Evolutionary conservation across 2,113 vertebrate species (phyloP).

Genomic region (Bathybates hornii): DNA sequence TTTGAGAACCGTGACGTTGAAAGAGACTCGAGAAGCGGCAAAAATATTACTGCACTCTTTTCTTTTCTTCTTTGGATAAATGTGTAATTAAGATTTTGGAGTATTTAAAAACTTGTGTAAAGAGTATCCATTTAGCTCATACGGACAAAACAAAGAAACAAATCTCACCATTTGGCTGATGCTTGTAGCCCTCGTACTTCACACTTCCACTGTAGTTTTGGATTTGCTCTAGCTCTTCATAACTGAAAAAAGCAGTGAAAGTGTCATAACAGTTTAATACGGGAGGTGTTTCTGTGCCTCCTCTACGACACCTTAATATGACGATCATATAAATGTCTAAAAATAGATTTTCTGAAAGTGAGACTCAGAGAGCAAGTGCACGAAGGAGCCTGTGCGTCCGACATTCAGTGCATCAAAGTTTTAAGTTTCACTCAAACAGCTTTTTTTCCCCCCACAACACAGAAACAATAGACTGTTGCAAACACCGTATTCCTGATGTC

Average conservation of each 20-base stretch:
- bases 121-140: background rate
- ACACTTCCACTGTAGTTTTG: constrained; percentile 34
- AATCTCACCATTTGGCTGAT: constrained; percentile 57
- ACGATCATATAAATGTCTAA: background rate
- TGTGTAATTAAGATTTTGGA: background rate
- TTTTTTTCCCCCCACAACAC: background rate
- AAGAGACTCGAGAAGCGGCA: background rate
- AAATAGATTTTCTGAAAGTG: background rate
- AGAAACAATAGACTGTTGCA: background rate
- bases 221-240: constrained; percentile 58
- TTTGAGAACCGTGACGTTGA: background rate
- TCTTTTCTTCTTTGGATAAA: background rate
- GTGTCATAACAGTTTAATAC: background rate
- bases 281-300: background rate
- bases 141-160: background rate
- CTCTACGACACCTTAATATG: background rate
- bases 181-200: constrained; percentile 54
- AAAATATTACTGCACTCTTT: background rate
- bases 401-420: background rate
- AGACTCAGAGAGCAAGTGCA: background rate
- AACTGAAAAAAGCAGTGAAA: constrained; percentile 43
- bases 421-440: background rate
- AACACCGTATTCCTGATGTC: background rate
- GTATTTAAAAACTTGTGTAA: background rate
- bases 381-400: rapidly evolving